A percentile compares a stretch with the other conserved stretches of the same genome.
phyloP scores from a whole-genome alignment of 2,797 vertebrate genomes.

The Chelon auratus region DNA sequence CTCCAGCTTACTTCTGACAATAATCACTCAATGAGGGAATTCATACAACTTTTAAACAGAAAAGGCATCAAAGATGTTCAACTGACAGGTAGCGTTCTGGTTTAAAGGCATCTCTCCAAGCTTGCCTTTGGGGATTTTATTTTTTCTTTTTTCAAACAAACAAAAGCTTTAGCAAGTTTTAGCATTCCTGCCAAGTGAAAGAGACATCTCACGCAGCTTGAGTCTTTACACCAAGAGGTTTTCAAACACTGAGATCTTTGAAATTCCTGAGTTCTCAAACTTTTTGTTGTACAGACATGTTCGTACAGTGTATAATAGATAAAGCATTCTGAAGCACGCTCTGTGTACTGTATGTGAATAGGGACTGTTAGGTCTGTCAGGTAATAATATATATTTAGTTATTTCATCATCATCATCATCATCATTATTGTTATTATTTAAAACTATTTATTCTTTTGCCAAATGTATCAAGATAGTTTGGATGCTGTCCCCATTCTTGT shows the following conservation, averaged over 20 bases:
- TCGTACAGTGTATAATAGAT: no score
- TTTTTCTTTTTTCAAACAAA: conserved; percentile 1
- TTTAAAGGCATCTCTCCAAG: conserved; percentile 20
- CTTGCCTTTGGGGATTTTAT: background rate
- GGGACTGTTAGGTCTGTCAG: no score
- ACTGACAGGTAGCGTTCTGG: conserved; percentile 21
- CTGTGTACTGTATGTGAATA: no score
- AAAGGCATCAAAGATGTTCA: conserved; percentile 15
- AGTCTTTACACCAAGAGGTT: background rate
- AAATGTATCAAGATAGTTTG: no score
- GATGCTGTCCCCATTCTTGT: background rate
- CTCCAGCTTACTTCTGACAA: conserved; percentile 32
- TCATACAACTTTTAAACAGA: conserved; percentile 16
- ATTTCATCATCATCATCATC: background rate
- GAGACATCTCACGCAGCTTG: background rate
- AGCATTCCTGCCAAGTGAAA: conserved; percentile 14
- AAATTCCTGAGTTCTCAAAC: no score
- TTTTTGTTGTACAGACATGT: no score
- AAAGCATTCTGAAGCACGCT: no score
- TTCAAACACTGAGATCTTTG: background rate
- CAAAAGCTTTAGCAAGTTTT: background rate
- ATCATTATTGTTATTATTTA: background rate
- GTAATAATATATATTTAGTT: background rate
- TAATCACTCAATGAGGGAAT: conserved; percentile 55
- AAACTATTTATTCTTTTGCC: background rate